phyloP scores from a whole-genome alignment of 2,113 vertebrate genomes.

The Petromus typicus region DNA sequence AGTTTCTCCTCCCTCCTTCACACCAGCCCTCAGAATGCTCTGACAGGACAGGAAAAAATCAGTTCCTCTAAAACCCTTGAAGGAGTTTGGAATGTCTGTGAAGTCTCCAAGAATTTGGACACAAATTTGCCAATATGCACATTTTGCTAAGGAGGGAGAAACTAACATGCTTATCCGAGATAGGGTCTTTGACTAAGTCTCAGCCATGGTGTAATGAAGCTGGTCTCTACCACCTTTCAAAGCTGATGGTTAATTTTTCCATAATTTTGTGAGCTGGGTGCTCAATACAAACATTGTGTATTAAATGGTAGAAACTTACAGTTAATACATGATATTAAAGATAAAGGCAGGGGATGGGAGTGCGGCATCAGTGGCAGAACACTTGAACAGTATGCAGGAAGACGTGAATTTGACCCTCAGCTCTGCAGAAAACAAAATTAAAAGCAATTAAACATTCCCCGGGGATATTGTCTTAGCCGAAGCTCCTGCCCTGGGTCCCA shows the following conservation, averaged over 20 bases:
- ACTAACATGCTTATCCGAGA: not conserved
- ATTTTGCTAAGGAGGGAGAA: not conserved
- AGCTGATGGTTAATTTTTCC: not conserved
- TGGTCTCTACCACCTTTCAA: not conserved
- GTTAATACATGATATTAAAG: not conserved
- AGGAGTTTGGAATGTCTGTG: not conserved
- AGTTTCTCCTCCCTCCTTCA: not conserved
- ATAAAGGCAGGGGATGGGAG: not conserved
- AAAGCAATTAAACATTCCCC: not conserved
- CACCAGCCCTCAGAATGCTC: not conserved
- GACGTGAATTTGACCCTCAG: not conserved
- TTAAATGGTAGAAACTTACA: not conserved
- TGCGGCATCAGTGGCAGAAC: not conserved
- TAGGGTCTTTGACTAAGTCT: not conserved
- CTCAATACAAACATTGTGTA: not conserved
- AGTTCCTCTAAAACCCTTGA: not conserved
- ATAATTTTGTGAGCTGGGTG: not conserved
- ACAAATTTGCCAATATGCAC: not conserved
- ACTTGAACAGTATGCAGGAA: not conserved
- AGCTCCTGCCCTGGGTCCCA: not conserved
- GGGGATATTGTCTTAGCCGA: not conserved
- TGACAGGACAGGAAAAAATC: not conserved
- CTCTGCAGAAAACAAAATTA: not conserved
- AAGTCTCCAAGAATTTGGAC: not conserved
- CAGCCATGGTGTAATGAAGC: fast-evolving